Conservation (phyloP, 2,888 invertebrate genomes). For the Lamproptera curius region DNA sequence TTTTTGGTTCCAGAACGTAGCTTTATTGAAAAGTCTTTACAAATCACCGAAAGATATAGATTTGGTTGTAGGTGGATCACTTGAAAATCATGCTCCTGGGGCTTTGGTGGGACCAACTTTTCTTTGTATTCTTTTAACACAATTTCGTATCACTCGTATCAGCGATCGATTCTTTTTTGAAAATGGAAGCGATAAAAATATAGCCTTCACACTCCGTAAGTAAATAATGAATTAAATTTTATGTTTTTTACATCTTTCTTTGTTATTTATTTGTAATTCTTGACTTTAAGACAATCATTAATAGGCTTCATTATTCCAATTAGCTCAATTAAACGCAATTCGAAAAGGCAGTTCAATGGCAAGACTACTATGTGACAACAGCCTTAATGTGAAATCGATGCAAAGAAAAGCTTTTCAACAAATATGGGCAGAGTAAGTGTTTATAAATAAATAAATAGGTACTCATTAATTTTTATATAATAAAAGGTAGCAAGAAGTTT, state of each 20-base stretch:
- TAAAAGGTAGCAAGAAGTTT: too few relatives aligned
- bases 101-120: slow-evolving; percentile 88
- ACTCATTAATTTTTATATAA: too few relatives aligned
- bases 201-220: slow-evolving; percentile 20
- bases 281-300: not conserved
- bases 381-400: slow-evolving; percentile 75
- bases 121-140: slow-evolving; percentile 86
- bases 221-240: not conserved
- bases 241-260: not conserved
- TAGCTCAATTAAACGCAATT: slow-evolving; percentile 80
- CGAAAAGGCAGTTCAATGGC: slow-evolving; percentile 74
- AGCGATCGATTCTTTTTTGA: slow-evolving; percentile 90
- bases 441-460: too few relatives aligned
- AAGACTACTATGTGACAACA: slow-evolving; percentile 83
- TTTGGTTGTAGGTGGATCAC: slow-evolving; percentile 84
- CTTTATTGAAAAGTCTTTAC: slow-evolving; percentile 58
- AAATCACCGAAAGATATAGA: slow-evolving; percentile 86
- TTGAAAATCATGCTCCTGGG: slow-evolving; percentile 83
- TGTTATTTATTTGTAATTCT: not conserved
- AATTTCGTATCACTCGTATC: slow-evolving; percentile 85
- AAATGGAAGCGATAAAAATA: slow-evolving; percentile 49
- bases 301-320: not conserved
- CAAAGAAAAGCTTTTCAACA: slow-evolving; percentile 76
- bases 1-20: slow-evolving; percentile 29
- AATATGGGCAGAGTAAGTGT: slow-evolving; percentile 8